Conservation (phyloP, 1,140 invertebrate species). For the Papilio dardanus region DNA sequence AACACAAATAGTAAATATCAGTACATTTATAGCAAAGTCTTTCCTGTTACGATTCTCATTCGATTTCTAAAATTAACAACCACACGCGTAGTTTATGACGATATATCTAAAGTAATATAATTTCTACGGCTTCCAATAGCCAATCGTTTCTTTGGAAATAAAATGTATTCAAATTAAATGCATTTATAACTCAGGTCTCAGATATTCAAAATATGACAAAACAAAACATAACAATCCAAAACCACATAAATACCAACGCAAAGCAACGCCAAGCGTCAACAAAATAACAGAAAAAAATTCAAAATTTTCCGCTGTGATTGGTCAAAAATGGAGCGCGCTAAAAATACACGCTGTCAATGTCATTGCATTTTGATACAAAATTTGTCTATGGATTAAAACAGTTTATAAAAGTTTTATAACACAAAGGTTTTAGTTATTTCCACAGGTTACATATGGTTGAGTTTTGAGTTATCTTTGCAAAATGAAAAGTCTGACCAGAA, state of each 20-base stretch:
- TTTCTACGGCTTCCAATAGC: neutral
- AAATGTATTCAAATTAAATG: slow-evolving; percentile 31
- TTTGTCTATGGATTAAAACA: neutral
- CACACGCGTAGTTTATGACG: slow-evolving; percentile 44
- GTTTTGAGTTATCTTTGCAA: too few relatives aligned
- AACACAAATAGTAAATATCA: neutral
- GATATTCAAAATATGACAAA: slow-evolving; percentile 34
- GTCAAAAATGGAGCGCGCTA: slow-evolving; percentile 58
- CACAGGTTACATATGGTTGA: too few relatives aligned
- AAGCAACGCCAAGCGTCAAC: slow-evolving; percentile 66
- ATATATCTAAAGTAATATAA: slow-evolving; percentile 9
- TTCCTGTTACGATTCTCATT: neutral
- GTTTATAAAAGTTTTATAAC: too few relatives aligned
- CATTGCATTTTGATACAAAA: neutral
- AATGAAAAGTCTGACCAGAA: too few relatives aligned
- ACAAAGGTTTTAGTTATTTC: too few relatives aligned
- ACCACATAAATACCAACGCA: slow-evolving; percentile 46
- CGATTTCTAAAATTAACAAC: slow-evolving; percentile 38
- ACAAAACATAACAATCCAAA: slow-evolving; percentile 39
- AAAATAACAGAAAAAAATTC: slow-evolving; percentile 66
- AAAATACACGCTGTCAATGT: slow-evolving; percentile 44
- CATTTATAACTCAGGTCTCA: slow-evolving; percentile 22
- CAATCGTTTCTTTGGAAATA: neutral
- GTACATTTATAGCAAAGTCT: slow-evolving; percentile 1
- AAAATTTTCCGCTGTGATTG: slow-evolving; percentile 68